Evolutionary conservation across 2,797 vertebrate genomes (phyloP).

Genomic region (Sebastes cheni): DNA sequence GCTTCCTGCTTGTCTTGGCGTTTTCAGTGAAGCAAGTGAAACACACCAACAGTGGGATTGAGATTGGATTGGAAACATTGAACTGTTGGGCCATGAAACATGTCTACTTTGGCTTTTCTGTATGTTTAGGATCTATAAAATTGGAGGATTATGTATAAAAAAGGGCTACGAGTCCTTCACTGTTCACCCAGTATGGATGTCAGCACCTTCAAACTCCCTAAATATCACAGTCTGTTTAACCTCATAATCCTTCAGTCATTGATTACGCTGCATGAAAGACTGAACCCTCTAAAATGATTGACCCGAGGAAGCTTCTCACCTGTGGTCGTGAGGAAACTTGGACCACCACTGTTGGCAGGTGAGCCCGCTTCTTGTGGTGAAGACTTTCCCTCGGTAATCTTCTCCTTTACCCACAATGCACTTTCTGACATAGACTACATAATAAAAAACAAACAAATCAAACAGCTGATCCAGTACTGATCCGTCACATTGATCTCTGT

Average conservation of each 20-base stretch:
- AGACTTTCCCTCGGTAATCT: constrained; percentile 88
- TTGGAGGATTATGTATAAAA: neutral
- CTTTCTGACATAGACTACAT: constrained; percentile 89
- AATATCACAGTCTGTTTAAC: neutral
- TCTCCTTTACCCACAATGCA: constrained; percentile 89
- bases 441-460: neutral
- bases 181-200: neutral
- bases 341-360: constrained; percentile 92
- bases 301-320: constrained; percentile 70
- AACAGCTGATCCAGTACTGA: neutral
- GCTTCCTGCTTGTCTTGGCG: neutral
- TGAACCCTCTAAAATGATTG: neutral
- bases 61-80: neutral
- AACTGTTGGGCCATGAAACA: neutral
- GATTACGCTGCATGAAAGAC: neutral
- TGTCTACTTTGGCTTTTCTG: neutral
- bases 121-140: neutral
- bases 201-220: neutral
- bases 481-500: neutral
- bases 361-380: constrained; percentile 82
- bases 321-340: constrained; percentile 93
- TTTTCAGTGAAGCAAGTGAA: neutral
- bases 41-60: neutral
- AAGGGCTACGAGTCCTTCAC: neutral
- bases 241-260: neutral